These are phyloP conservation scores for Torymus tubicola DNA, from an alignment of 2,888 invertebrate species.

Conservation along the genomic window DNA sequence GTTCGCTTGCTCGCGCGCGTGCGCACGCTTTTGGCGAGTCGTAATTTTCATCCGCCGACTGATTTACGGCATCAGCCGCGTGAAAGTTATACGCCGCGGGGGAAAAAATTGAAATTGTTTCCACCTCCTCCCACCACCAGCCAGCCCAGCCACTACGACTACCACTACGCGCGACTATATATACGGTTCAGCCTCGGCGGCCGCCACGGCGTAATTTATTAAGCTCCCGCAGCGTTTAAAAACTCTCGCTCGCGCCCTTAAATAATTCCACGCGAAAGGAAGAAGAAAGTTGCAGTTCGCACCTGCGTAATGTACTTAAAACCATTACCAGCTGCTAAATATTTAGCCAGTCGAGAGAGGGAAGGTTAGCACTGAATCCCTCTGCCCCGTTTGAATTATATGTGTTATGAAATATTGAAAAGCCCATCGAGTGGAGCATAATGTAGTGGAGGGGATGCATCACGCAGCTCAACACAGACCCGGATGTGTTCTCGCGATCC, in stretches of 20 bases:
- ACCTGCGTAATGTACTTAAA: slow-evolving; percentile 48
- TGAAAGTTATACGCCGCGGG: slow-evolving; percentile 2
- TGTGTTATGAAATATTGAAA: slow-evolving; percentile 57
- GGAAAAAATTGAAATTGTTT: slow-evolving; percentile 35
- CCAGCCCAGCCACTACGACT: no score
- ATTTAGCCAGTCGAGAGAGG: slow-evolving; percentile 32
- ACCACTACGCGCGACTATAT: slow-evolving; percentile 10
- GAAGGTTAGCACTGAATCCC: no score
- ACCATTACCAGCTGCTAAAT: slow-evolving; percentile 52
- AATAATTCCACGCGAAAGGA: slow-evolving; percentile 28
- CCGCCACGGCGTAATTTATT: slow-evolving; percentile 29
- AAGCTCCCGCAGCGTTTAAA: slow-evolving; percentile 7
- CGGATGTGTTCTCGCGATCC: slow-evolving; percentile 35
- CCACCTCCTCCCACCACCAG: background rate
- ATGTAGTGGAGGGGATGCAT: slow-evolving; percentile 33
- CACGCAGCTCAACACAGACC: slow-evolving; percentile 11
- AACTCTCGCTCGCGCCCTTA: background rate
- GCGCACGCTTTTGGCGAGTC: background rate
- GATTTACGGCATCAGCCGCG: slow-evolving; percentile 20
- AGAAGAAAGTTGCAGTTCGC: slow-evolving; percentile 37
- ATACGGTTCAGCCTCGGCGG: background rate
- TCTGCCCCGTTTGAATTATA: slow-evolving; percentile 53
- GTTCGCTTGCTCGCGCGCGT: no score
- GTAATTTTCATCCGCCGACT: slow-evolving; percentile 20
- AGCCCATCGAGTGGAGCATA: slow-evolving; percentile 46